Evolutionary conservation across 2,113 vertebrate species (phyloP), one percentile per base, ranked within the genome.

Genomic region (Gallinago undulata): DNA sequence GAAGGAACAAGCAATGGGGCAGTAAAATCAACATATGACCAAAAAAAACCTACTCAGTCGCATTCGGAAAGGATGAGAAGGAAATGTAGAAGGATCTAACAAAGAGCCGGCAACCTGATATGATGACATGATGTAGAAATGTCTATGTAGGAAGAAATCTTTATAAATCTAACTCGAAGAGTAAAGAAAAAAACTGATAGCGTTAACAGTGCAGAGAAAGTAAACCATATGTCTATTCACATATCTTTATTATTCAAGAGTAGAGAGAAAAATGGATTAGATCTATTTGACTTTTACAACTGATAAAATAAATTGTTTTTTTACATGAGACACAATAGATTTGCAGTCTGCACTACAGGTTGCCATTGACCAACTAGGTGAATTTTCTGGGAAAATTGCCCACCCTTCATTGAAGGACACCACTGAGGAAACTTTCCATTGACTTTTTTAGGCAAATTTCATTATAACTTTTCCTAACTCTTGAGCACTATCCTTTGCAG

Each of bases 1-100:
- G 31, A 89, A 87, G 43, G 47, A 1, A 5, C 22, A 72, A 84
- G 37, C 60, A 84, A 41, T 51, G 33, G 56, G 79, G 76, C 87
- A 11, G 57, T 95, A 94, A 93, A 96, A 90, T 89, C 94, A 94
- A 92, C 86, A 95, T 22, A 35, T 23, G 23, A 64, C 80, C 78
- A 24, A 79, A 64, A 93, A 93, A 86, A 86, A 73, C 35, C 60
- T 59, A n/a, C 31, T 74, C 13, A 6, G 48, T 82, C 53, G 30
- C 69, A 73, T 91, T 93, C 50, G 48, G 73, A 82, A 79, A 78
- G 48, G 19, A 90, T 43, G 30, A 55, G 67, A 93, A 84, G 60
- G 76, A 96, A 89, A 68, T 22, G 35, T 30, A 78, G 64, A 90
- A 51, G 60, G 33, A 39, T 11, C 51, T 75, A 60, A 78, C 39